Base-by-base conservation (phyloP, 2,797 vertebrate genomes). In the Rhynchonycteris naso region DNA sequence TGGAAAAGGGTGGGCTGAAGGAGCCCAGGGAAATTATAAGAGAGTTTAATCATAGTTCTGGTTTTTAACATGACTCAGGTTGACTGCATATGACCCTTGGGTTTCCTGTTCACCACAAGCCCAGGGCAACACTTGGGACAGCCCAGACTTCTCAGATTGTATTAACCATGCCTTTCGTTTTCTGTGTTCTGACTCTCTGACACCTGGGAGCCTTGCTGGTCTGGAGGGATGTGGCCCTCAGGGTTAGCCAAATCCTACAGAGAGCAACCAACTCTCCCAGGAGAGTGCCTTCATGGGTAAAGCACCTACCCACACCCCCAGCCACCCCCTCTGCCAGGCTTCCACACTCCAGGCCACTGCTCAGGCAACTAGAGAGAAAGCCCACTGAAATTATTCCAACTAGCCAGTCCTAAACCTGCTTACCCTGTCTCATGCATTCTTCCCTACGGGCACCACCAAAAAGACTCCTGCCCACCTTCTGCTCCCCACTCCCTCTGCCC, bases 381-480 rank as follows among this genome's bases (percentile, higher is more conserved):
- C 6, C 33, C 80, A 11, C 15, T 7, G 21, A 38, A 71, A n/a
- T 43, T 7, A 88, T n/a, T 65, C 74, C 26, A 15, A 52, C 9
- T 5, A 30, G 59, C 54, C 38, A 63, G 7, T 61, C 10, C 78
- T 24, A 30, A 7, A 10, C 18, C 26, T 74, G 8, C 14, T 38
- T 16, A 16, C 16, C 56, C 58, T 56, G 59, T 12, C 50, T 93
- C 14, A 8, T n/a, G 28, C 10, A 7, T 22, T 43, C 28, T 38
- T 54, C 63, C 68, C 35, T 43, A 26, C 0, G 1, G 47, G 61
- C 88, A 68, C 43, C 28, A 52, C 35, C 38, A 3, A 2, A 10
- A 19, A 59, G 68, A 56, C 38, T 66, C 22, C 14, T 30, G 30
- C 3, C 10, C 28, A 7, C 0, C 4, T 1, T 16, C n/a, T 21